Conservation (phyloP, 2,113 vertebrate genomes). For the Mugil cephalus region DNA sequence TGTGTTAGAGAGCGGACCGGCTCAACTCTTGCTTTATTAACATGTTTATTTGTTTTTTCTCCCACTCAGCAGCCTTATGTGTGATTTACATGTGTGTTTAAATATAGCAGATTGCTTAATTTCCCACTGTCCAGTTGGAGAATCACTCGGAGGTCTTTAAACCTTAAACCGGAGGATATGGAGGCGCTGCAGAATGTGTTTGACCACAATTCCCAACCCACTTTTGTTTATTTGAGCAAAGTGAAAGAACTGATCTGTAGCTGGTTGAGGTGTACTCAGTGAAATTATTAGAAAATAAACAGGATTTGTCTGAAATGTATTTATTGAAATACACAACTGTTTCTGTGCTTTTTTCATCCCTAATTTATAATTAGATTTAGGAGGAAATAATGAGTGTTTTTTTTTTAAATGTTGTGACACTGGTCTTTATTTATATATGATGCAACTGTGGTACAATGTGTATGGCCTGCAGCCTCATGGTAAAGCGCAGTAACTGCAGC, state of each 20-base stretch:
- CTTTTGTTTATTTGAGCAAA: constrained; percentile 40
- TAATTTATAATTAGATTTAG: not conserved
- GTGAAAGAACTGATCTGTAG: constrained; percentile 27
- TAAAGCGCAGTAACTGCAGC: constrained; percentile 23
- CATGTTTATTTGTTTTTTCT: not conserved
- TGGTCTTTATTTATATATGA: not conserved
- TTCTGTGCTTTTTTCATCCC: too few relatives aligned
- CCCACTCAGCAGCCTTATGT: not conserved
- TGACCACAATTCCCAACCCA: constrained; percentile 36
- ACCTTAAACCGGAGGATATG: constrained; percentile 7
- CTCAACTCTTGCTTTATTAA: constrained; percentile 45
- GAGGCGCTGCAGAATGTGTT: constrained; percentile 33
- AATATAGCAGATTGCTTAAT: constrained; percentile 12
- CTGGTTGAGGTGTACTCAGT: too few relatives aligned
- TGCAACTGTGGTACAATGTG: constrained; percentile 6
- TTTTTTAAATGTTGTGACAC: not conserved
- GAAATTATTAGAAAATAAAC: too few relatives aligned
- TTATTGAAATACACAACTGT: too few relatives aligned
- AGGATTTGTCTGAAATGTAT: not conserved
- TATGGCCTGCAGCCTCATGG: not conserved
- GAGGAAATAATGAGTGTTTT: not conserved
- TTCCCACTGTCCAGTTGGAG: not conserved
- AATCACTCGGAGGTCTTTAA: constrained; percentile 14
- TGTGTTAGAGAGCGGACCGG: constrained; percentile 46
- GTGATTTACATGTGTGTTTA: not conserved